Evolutionary conservation across 53 echinoderm and acorn worm species (phyloP).

Genomic region (Temnopleurus reevesii): DNA sequence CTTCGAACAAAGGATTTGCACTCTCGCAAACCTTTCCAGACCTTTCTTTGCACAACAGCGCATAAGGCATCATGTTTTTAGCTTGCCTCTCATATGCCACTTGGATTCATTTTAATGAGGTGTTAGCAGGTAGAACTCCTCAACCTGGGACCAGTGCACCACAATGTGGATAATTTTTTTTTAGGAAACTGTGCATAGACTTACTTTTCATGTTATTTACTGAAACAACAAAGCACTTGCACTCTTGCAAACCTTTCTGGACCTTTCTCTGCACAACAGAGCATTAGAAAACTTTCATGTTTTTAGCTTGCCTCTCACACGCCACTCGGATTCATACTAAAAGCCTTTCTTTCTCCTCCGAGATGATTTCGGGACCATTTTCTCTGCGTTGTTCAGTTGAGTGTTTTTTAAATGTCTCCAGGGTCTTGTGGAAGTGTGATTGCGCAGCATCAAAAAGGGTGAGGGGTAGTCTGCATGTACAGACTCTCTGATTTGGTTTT

Average conservation of each 20-base stretch:
- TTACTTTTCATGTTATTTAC: background rate
- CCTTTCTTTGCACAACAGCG: too few relatives aligned
- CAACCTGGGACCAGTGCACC: too few relatives aligned
- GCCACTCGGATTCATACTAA: background rate
- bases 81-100: too few relatives aligned
- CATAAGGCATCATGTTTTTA: too few relatives aligned
- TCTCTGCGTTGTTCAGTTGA: constrained; percentile 19
- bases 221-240: background rate
- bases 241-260: background rate
- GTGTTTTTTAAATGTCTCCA: constrained; percentile 38
- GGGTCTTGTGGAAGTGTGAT: constrained; percentile 8
- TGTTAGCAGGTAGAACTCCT: too few relatives aligned
- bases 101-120: too few relatives aligned
- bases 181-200: too few relatives aligned
- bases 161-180: too few relatives aligned
- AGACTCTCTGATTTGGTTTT: too few relatives aligned
- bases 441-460: constrained; percentile 1
- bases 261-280: background rate
- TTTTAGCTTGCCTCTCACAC: constrained; percentile 12
- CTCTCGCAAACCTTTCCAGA: too few relatives aligned
- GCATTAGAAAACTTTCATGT: background rate
- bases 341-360: constrained; percentile 24
- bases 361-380: background rate
- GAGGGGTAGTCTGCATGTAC: background rate
- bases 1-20: too few relatives aligned